Evolutionary conservation across 2,797 vertebrate genomes (phyloP), one percentile per base, ranked within the genome.

Genomic region (Pseudocheirus occidentalis): DNA sequence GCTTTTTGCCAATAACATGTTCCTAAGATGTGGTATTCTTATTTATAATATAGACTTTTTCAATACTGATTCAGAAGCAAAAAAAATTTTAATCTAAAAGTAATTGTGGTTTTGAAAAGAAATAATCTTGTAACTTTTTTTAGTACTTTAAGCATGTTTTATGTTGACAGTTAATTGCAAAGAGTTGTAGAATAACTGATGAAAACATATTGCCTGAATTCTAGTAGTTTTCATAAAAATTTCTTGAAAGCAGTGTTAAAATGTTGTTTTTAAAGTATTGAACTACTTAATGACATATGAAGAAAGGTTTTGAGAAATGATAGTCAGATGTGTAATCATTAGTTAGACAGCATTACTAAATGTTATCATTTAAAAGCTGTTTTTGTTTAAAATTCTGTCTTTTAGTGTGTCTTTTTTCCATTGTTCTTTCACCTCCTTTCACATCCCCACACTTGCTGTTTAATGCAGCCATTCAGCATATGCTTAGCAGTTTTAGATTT

Each of bases 131-230:
- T 87, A 46, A 81, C n/a, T 24, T 81, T 9, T 81, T 73, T 73
- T 40, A 40, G 66, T 81, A 40, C 31, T 73, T 73, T 40, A 73
- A 34, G 31, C n/a, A 40, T 40, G 1, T 66, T 66, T 66, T 66
- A n/a, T 21, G n/a, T 73, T 73, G 40, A 7, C 66, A 73, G 3
- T 66, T 66, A n/a, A 24, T 73, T 21, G n/a, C 66, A 40, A 66
- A n/a, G 34, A n/a, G 14, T 87, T 90, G 31, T 66, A 92, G 92
- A 93, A 92, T 93, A 3, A 95, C 7, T 57, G 81, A 54, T 87
- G 90, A 90, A 95, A 94, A 90, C 58, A 46, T 73, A 81, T 95
- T 95, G 40, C 92, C 57, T 91, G 59, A 91, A 90, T 93, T 95
- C 57, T 96, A 53, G 46, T 46, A 28, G 34, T 62, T 93, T 73